Evolutionary conservation across 2,113 vertebrate species (phyloP), one percentile per base, ranked within the genome.

Genomic region (Solea senegalensis): DNA sequence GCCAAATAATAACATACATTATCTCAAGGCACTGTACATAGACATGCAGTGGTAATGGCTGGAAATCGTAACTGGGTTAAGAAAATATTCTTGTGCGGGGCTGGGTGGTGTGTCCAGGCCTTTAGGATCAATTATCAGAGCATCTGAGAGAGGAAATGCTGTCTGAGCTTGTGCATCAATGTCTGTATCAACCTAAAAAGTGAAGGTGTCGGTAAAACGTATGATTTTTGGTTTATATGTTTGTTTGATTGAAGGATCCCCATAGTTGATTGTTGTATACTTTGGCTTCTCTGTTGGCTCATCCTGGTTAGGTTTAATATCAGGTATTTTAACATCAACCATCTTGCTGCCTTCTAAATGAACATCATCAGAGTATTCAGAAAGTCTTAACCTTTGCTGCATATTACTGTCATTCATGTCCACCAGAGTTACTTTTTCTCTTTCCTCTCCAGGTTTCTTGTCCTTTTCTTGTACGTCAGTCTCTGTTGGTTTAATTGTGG

Each of bases 191-290:
- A 21, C 26, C 81, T 89, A 92, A 81, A 94, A 94, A 7, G 78
- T 92, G 50, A 95, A 95, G 0, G 96, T 96, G 79, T 97, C 94
- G 0, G 81, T 88, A 69, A 93, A 94, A 72, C 92, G 92, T 77
- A 98, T 91, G 54, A 90, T 74, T 80, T 93, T 57, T 1, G 95
- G 94, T 74, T 95, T 94, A 86, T 96, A 96, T 59, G 89, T 88
- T 21, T 91, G 83, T 68, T 94, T 93, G 12, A 82, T 87, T 46
- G 90, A 87, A 82, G 96, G 87, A 85, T 95, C 95, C 2, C 93
- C 65, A 28, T 98, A 97, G 85, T 94, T 96, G 65, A 96, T 91
- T 9, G 93, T 95, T 70, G 74, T 95, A 74, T 98, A 98, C 85
- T 97, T 98, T 51, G 93, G 80, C 21, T 77, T 80, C 0, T 74